A percentile compares a stretch with the other conserved stretches of the same genome.
These are phyloP conservation scores for Andrena bicolor DNA, from an alignment of 2,888 invertebrate genomes.

Conservation along the genomic window DNA sequence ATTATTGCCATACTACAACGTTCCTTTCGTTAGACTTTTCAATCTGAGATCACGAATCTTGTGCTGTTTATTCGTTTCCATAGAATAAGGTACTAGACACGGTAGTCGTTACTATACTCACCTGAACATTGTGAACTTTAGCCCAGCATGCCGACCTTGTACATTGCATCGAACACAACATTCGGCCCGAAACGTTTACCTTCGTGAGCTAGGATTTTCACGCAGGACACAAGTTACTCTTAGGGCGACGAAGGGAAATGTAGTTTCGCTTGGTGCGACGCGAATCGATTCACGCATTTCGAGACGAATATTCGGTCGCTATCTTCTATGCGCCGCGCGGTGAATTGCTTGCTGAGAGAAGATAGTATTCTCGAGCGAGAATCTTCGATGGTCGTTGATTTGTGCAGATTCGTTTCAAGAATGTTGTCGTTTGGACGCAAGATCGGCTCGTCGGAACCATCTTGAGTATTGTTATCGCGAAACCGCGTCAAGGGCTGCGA, in stretches of 20 bases:
- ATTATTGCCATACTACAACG: neutral
- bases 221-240: neutral
- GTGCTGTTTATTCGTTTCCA: constrained; percentile 3
- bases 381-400: neutral
- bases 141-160: constrained; percentile 41
- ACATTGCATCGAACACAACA: constrained; percentile 69
- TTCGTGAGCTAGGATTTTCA: neutral
- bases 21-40: neutral
- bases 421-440: neutral
- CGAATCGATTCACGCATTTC: neutral
- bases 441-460: neutral
- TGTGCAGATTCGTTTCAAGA: neutral
- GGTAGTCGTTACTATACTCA: neutral
- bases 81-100: constrained; percentile 6
- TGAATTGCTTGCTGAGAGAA: neutral
- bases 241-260: neutral
- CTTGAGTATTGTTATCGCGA: constrained; percentile 32
- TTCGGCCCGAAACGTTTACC: constrained; percentile 63
- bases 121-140: neutral
- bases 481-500: neutral
- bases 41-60: neutral
- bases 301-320: neutral
- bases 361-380: neutral
- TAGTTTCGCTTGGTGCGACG: neutral
- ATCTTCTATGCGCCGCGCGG: neutral